These are phyloP conservation scores for Cinara cedri DNA, from an alignment of 2,888 invertebrate species.

Conservation along the genomic window DNA sequence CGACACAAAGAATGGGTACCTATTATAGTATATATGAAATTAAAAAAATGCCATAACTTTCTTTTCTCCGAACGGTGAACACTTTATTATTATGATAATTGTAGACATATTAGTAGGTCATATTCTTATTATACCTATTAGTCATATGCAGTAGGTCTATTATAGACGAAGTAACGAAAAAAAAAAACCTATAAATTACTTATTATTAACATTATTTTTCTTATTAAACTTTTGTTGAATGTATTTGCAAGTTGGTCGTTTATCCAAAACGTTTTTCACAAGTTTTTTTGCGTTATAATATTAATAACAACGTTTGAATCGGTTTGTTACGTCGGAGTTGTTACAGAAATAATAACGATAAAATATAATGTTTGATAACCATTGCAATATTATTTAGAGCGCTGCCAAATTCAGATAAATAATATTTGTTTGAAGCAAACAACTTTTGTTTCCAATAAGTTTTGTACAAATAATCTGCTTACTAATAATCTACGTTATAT, in stretches of 20 bases:
- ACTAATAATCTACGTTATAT: neutral
- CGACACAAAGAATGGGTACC: constrained; percentile 6
- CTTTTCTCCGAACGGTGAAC: neutral
- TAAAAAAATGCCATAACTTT: neutral
- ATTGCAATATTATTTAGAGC: too few species aligned
- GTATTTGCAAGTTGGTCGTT: neutral
- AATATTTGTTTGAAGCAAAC: neutral
- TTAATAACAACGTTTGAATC: neutral
- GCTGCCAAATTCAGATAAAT: neutral
- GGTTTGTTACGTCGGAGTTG: neutral
- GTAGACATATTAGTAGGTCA: constrained; percentile 20
- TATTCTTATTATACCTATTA: neutral
- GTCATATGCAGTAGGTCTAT: neutral
- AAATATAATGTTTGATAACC: too few species aligned
- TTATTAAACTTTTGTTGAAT: constrained; percentile 4
- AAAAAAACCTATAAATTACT: neutral
- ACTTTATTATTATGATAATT: constrained; percentile 22
- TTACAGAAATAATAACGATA: neutral
- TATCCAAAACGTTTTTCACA: neutral
- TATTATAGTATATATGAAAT: neutral
- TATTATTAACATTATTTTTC: constrained; percentile 23
- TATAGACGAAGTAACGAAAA: neutral
- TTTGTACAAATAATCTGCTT: neutral
- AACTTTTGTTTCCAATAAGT: neutral
- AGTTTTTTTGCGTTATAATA: neutral